Evolutionary conservation across 2,888 invertebrate species (phyloP).

Genomic region (Drosophila mimica): DNA sequence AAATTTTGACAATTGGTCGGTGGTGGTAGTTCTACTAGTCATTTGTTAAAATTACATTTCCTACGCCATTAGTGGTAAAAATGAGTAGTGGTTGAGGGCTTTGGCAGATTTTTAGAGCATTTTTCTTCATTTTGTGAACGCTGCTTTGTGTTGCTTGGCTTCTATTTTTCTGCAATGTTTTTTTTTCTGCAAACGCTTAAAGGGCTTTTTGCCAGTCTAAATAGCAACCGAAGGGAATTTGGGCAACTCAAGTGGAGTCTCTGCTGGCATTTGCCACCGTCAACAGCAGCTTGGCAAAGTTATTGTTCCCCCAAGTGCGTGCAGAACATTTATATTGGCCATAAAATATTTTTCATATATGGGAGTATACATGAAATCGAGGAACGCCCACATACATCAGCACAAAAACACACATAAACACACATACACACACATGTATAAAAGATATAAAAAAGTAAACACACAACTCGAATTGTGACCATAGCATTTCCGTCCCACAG

Average conservation of each 20-base stretch:
- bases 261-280: slow-evolving; percentile 66
- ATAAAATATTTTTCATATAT: slow-evolving; percentile 68
- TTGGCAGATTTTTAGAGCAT: slow-evolving; percentile 6
- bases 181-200: slow-evolving; percentile 42
- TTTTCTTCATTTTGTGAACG: slow-evolving; percentile 33
- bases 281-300: slow-evolving; percentile 66
- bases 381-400: slow-evolving; percentile 2
- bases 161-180: slow-evolving; percentile 37
- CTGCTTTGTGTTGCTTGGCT: slow-evolving; percentile 33
- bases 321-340: slow-evolving; percentile 76
- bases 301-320: slow-evolving; percentile 74
- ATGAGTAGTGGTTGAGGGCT: background rate
- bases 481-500: slow-evolving; percentile 35
- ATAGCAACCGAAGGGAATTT: slow-evolving; percentile 42
- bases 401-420: slow-evolving; percentile 7
- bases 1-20: slow-evolving; percentile 50
- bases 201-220: slow-evolving; percentile 51
- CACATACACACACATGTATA: slow-evolving; percentile 3
- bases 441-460: slow-evolving; percentile 3
- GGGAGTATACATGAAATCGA: slow-evolving; percentile 49
- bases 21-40: slow-evolving; percentile 18
- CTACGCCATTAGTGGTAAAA: slow-evolving; percentile 6
- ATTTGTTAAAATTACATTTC: slow-evolving; percentile 45
- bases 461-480: slow-evolving; percentile 25
- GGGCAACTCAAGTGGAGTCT: slow-evolving; percentile 42